These are phyloP conservation scores for Encarsia formosa DNA, from an alignment of 2,888 invertebrate species.

Conservation along the genomic window DNA sequence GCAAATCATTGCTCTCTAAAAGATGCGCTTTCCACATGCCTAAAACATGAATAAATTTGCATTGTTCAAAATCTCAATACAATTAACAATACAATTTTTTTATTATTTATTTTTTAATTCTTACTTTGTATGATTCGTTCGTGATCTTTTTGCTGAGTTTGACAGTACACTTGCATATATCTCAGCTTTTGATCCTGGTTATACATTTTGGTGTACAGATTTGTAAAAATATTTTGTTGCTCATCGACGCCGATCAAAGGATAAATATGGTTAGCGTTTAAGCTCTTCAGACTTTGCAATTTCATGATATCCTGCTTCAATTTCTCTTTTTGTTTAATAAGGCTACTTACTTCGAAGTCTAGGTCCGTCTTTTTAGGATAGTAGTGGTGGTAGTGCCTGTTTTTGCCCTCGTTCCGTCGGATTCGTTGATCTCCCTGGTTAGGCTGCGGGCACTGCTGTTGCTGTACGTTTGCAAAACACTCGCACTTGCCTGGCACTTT, in stretches of 20 bases:
- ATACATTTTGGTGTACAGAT: constrained; percentile 42
- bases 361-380: constrained; percentile 34
- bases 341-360: constrained; percentile 32
- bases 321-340: constrained; percentile 37
- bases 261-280: constrained; percentile 16
- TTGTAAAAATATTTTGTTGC: constrained; percentile 32
- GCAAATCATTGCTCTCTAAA: constrained; percentile 56
- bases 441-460: constrained; percentile 5
- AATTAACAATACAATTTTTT: no score
- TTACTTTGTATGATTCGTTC: constrained; percentile 63
- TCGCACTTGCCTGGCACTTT: constrained; percentile 14
- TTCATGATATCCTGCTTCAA: constrained; percentile 39
- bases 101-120: background rate
- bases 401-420: constrained; percentile 13
- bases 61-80: constrained; percentile 3
- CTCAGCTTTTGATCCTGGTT: constrained; percentile 62
- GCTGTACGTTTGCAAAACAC: constrained; percentile 5
- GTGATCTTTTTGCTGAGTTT: constrained; percentile 63
- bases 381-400: constrained; percentile 13
- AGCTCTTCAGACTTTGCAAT: constrained; percentile 31
- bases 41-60: constrained; percentile 33
- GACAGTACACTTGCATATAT: constrained; percentile 60
- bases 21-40: constrained; percentile 58
- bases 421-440: background rate
- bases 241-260: constrained; percentile 21